Percentiles rank a stretch among this genome's conserved stretches.
Conservation (phyloP, 64 coral and sea anemone genomes). For the Orbicella faveolata region DNA sequence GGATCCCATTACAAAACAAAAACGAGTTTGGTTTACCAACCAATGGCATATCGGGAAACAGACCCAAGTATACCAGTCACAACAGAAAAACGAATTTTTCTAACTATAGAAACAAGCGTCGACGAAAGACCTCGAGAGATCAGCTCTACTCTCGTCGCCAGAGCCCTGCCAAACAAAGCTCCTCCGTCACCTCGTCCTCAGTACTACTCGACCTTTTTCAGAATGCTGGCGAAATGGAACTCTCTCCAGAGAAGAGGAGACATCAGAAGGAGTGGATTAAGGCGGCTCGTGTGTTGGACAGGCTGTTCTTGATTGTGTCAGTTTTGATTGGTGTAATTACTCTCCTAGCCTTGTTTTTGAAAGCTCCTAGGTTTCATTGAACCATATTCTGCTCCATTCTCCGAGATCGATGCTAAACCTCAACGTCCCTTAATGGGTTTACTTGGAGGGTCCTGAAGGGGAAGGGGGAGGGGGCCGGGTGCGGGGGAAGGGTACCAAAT, state of each 20-base stretch:
- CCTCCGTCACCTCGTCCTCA: not conserved
- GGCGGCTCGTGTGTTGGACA: conserved; percentile 80
- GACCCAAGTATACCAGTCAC: not conserved
- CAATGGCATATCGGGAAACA: not conserved
- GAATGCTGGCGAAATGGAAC: not conserved
- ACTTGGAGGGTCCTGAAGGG: no score
- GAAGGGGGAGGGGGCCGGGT: no score
- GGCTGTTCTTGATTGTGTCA: conserved; percentile 81
- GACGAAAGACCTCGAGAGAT: not conserved
- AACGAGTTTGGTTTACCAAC: not conserved
- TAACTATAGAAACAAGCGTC: not conserved
- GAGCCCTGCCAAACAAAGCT: not conserved
- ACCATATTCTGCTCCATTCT: no score
- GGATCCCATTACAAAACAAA: conserved; percentile 27
- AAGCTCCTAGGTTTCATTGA: conserved; percentile 71
- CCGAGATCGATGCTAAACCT: no score
- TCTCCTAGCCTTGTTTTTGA: conserved; percentile 74
- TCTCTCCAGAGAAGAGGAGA: conserved; percentile 44
- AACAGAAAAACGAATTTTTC: not conserved
- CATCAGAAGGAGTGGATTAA: conserved; percentile 89
- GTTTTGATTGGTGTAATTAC: conserved; percentile 69
- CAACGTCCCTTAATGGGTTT: no score
- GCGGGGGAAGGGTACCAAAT: no score
- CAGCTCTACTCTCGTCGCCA: not conserved
- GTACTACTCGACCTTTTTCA: conserved; percentile 8